Evolutionary conservation across 2,888 invertebrate species (phyloP), one percentile per base, ranked within the genome.

Genomic region (Cantharis flavilabris): DNA sequence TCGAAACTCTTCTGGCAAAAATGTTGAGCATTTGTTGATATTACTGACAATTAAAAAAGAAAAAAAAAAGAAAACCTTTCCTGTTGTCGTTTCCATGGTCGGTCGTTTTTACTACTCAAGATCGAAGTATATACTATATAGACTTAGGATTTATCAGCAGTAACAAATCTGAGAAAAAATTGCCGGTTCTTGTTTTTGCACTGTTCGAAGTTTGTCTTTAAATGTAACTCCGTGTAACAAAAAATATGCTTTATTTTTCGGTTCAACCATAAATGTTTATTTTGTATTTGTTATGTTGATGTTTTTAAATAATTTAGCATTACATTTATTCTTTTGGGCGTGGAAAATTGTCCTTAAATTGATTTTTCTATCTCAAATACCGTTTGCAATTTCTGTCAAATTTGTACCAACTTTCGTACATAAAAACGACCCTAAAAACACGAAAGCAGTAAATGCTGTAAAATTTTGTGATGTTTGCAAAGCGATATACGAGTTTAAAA

Each of bases 391-490:
- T 49, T 49, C 49, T 49, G 49, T 49, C 49, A 49, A 49, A 49
- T 49, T 49, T 49, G 49, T 49, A 49, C 49, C 49, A 49, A 49
- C 70, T 63, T 76, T 30, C 62, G 23, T 69, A 72, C 73, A 73
- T 73, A 73, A 76, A 76, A 49, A 49, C n/a, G 49, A 69, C 72
- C 72, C 62, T 71, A 80, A 80, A 83, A 81, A 81, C 81, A 82
- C 81, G 83, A 83, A 82, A 81, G 81, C 80, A 78, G 80, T 84
- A 84, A 83, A 83, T 83, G 84, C 81, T 82, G 83, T 80, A 81
- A 83, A 80, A 82, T 83, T 83, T 82, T 82, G 83, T 83, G 82
- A 83, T 83, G 82, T 82, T 84, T 81, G 76, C 81, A 78, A 69
- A 81, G 81, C 65, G 65, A 67, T 67, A 67, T n/a, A 18, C 65